Base-by-base conservation (phyloP, 1,140 invertebrate species). In the Drosophila orena region DNA sequence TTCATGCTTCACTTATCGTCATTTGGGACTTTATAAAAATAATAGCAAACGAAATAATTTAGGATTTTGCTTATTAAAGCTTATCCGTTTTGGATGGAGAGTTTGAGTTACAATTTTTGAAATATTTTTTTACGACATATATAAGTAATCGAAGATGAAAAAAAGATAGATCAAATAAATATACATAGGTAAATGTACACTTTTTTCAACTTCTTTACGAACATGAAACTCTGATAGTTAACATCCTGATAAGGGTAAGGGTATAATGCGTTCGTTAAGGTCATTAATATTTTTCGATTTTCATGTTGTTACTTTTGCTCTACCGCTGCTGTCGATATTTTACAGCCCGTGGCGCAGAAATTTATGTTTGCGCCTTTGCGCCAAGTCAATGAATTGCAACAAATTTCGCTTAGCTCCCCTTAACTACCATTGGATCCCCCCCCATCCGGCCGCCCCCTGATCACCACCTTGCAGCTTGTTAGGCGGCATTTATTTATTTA, bases 311-410 rank as follows among this genome's bases (percentile, higher is more conserved):
- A 47, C 47, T 24, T 3, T 59, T 46, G 35, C 47, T 40, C 24
- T 42, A 42, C 52, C 59, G 68, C 44, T 68, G 75, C 79, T 86
- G 83, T 86, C 83, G 66, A 86, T 86, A 88, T 88, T 88, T 86
- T 81, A 88, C 79, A 76, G 70, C 54, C 66, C 72, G 61, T 74
- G 71, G 66, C 61, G 35, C 44, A 55, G 55, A 61, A 88, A 86
- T 86, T 86, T 86, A 86, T 86, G 84, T 83, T 79, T 77, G 65
- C 71, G 79, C 55, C 76, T 81, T 73, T 88, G 75, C 83, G 75
- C 79, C 84, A 86, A 86, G 83, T 86, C 83, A 86, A 86, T 86
- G 83, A 86, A 86, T 86, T 86, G 83, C 83, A 86, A 86, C 83
- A 86, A 86, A 86, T 86, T 86, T 88, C 72, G 76, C 64, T 68